These are phyloP conservation scores for Acrobasis consociella DNA, from an alignment of 2,888 invertebrate genomes.

Conservation along the genomic window DNA sequence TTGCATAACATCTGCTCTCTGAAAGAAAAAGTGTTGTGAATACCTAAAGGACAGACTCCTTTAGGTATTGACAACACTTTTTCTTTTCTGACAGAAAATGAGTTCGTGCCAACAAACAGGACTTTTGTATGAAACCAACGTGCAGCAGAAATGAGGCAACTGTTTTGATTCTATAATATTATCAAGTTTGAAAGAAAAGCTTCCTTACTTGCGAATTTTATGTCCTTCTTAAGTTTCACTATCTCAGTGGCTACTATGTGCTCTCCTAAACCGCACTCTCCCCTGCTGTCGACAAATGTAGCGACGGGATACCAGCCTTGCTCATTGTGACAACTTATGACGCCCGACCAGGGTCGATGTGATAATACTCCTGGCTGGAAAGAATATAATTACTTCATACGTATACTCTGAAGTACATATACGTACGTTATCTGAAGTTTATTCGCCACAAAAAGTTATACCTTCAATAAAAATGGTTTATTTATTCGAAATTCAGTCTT, in stretches of 20 bases:
- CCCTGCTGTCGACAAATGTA: conserved; percentile 83
- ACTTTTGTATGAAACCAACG: too few relatives aligned
- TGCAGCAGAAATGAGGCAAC: too few relatives aligned
- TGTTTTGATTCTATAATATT: too few relatives aligned
- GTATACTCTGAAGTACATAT: too few relatives aligned
- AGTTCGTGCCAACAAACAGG: too few relatives aligned
- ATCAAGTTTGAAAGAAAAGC: not conserved
- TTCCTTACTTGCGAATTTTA: conserved; percentile 79
- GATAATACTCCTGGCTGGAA: conserved; percentile 42
- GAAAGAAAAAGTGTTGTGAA: too few relatives aligned
- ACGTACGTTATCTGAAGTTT: not conserved
- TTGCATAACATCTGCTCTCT: too few relatives aligned
- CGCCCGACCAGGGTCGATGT: conserved; percentile 83
- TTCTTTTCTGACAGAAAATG: too few relatives aligned
- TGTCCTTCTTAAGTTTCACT: conserved; percentile 75
- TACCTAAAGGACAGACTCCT: too few relatives aligned
- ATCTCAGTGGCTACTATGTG: conserved; percentile 77
- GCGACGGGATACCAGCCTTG: conserved; percentile 89
- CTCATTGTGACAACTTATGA: conserved; percentile 85
- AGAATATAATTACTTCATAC: not conserved
- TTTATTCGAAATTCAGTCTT: too few relatives aligned
- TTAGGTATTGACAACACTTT: too few relatives aligned
- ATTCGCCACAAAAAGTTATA: not conserved
- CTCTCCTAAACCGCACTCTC: conserved; percentile 79
- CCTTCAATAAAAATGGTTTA: too few relatives aligned